A percentile compares a stretch with the other conserved stretches of the same genome.
phyloP scores from a whole-genome alignment of 1,140 invertebrate genomes.

The Stegodyphus mimosarum region DNA sequence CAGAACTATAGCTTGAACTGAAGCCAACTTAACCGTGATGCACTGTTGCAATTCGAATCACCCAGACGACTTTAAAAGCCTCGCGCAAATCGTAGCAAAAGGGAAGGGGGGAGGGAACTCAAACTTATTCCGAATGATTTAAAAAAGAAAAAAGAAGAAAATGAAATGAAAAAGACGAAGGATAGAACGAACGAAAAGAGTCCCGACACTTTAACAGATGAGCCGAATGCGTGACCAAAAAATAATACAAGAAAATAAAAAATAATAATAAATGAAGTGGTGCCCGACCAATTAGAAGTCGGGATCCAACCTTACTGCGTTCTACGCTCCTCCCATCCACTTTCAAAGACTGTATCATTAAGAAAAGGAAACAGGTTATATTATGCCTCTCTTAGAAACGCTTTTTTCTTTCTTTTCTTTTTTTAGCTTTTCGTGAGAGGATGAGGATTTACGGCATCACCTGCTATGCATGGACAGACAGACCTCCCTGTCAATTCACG shows the following conservation, averaged over 20 bases:
- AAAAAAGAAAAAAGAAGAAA: background rate
- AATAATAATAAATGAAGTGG: constrained; percentile 5
- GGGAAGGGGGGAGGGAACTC: background rate
- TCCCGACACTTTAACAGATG: constrained; percentile 53
- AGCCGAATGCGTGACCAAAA: constrained; percentile 48
- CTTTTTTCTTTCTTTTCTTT: constrained; percentile 37
- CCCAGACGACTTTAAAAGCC: too few species aligned
- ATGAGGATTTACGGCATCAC: constrained; percentile 9
- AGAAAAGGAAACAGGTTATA: constrained; percentile 45
- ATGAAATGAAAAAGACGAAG: too few species aligned
- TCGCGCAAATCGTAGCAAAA: background rate
- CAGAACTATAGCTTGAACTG: too few species aligned
- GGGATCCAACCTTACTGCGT: background rate
- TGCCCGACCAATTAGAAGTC: constrained; percentile 40
- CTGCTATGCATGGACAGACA: constrained; percentile 8
- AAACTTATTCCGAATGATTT: background rate
- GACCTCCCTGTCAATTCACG: constrained; percentile 31
- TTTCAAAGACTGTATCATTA: constrained; percentile 49
- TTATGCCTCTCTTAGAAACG: constrained; percentile 16
- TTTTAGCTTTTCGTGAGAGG: background rate
- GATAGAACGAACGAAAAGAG: background rate
- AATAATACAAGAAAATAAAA: constrained; percentile 20
- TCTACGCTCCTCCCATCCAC: constrained; percentile 26
- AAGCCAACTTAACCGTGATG: too few species aligned
- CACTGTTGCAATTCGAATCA: too few species aligned